phyloP scores from a whole-genome alignment of 2,888 invertebrate genomes.

The Plagodis pulveraria region DNA sequence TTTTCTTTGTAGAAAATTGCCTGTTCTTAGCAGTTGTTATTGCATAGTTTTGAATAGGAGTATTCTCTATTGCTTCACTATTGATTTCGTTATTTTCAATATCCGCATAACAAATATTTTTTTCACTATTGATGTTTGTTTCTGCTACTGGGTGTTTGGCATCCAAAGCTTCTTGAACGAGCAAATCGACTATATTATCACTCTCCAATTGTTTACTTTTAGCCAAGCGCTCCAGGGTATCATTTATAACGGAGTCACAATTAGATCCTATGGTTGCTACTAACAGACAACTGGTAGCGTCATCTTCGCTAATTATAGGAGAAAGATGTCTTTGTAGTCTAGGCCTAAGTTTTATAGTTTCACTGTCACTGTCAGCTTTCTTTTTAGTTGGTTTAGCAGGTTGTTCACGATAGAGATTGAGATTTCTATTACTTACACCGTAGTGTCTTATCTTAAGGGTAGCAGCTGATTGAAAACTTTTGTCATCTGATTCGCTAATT shows the following conservation, averaged over 20 bases:
- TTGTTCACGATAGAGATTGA: neutral
- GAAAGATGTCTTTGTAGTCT: conserved; percentile 32
- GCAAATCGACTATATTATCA: conserved; percentile 58
- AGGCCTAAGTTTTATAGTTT: conserved; percentile 27
- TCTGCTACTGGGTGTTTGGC: conserved; percentile 19
- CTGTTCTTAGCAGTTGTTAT: conserved; percentile 15
- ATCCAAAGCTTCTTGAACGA: conserved; percentile 61
- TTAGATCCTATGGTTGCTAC: conserved; percentile 57
- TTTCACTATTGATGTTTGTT: conserved; percentile 46
- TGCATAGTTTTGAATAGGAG: conserved; percentile 35
- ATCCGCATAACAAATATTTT: conserved; percentile 45
- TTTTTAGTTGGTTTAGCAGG: conserved; percentile 21
- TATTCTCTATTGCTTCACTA: conserved; percentile 52
- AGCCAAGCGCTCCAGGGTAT: conserved; percentile 55
- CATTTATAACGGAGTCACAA: conserved; percentile 60
- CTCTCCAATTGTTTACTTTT: conserved; percentile 50
- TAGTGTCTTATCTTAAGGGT: conserved; percentile 45
- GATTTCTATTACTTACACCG: conserved; percentile 40
- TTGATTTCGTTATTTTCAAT: conserved; percentile 36
- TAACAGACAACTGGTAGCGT: conserved; percentile 51
- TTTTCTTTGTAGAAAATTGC: conserved; percentile 28
- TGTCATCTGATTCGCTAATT: conserved; percentile 56
- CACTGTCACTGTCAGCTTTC: conserved; percentile 49
- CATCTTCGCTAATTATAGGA: conserved; percentile 46
- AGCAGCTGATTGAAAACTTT: conserved; percentile 37